Conservation (phyloP, 2,888 invertebrate species). For the Stictocephala bisonia region DNA sequence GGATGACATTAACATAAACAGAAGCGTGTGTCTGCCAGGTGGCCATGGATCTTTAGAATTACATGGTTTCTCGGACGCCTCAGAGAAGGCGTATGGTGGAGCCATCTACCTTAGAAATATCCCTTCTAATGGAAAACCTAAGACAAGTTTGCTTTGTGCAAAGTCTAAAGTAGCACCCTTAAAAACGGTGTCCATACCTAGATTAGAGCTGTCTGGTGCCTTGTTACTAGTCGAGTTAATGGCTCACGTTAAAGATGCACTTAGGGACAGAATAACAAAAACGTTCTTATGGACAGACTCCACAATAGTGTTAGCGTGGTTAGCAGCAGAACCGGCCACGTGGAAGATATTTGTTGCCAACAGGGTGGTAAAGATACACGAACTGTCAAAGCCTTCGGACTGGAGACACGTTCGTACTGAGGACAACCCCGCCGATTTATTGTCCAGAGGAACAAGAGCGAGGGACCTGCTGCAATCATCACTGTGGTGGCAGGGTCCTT, state of each 20-base stretch:
- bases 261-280: slow-evolving; percentile 51
- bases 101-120: background rate
- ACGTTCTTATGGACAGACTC: slow-evolving; percentile 52
- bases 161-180: background rate
- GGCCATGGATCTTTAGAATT: background rate
- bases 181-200: slow-evolving; percentile 51
- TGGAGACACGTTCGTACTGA: slow-evolving; percentile 58
- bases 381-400: slow-evolving; percentile 13
- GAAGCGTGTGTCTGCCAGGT: background rate
- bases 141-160: background rate
- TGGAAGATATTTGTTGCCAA: background rate
- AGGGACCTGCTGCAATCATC: background rate
- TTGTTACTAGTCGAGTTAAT: slow-evolving; percentile 49
- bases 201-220: slow-evolving; percentile 57
- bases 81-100: background rate
- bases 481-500: slow-evolving; percentile 54
- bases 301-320: slow-evolving; percentile 53
- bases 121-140: background rate
- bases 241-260: slow-evolving; percentile 52
- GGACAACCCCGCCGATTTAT: slow-evolving; percentile 59
- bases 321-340: no score
- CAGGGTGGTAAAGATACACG: background rate
- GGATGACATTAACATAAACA: background rate
- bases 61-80: background rate
- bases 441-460: slow-evolving; percentile 32